Evolutionary conservation across 2,113 vertebrate species (phyloP).

Genomic region (Rutilus rutilus): DNA sequence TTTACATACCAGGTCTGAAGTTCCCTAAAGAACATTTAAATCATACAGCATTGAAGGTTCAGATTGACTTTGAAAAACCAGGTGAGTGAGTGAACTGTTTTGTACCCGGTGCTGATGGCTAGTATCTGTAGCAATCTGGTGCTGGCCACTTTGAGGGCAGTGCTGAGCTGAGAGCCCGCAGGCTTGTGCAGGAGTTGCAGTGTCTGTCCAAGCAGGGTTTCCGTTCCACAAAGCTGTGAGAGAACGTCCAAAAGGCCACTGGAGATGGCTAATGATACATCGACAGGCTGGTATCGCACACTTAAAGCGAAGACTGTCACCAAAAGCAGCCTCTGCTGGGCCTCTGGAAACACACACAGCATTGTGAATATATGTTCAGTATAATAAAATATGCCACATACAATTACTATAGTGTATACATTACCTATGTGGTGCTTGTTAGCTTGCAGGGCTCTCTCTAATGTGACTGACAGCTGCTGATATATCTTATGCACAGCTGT

Average conservation of each 20-base stretch:
- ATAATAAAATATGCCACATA: not conserved
- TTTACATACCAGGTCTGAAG: too few species aligned
- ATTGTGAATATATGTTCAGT: not conserved
- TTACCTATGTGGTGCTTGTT: constrained; percentile 96
- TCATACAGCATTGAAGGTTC: not conserved
- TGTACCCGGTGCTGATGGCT: constrained; percentile 95
- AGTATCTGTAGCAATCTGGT: constrained; percentile 95
- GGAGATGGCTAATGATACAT: constrained; percentile 95
- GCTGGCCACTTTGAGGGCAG: constrained; percentile 95
- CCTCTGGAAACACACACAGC: constrained; percentile 77
- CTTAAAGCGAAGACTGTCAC: constrained; percentile 97
- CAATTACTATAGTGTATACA: not conserved
- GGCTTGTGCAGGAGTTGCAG: constrained; percentile 92
- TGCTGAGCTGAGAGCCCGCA: constrained; percentile 93
- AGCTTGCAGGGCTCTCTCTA: constrained; percentile 92
- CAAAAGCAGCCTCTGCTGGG: constrained; percentile 94
- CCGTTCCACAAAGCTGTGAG: constrained; percentile 93
- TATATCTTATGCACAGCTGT: constrained; percentile 97
- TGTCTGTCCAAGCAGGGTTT: constrained; percentile 93
- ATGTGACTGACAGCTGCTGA: constrained; percentile 88
- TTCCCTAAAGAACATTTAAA: not conserved
- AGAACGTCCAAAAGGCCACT: constrained; percentile 93
- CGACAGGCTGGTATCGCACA: constrained; percentile 95
- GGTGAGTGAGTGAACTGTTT: constrained; percentile 40
- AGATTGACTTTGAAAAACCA: not conserved